Evolutionary conservation across 2,888 invertebrate genomes (phyloP).

Genomic region (Acleris sparsana): DNA sequence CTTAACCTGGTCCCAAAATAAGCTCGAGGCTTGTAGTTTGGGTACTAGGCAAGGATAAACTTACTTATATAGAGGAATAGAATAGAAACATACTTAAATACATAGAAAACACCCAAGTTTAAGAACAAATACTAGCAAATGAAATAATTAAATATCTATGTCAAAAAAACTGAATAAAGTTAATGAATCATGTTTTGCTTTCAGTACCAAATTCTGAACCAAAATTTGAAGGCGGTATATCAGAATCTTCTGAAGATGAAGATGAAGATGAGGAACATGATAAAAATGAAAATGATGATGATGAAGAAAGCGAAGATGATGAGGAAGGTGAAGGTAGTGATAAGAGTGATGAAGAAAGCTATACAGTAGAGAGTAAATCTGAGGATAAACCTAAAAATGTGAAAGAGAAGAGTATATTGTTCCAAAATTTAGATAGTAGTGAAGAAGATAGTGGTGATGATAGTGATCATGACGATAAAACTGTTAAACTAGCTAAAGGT

Average conservation of each 20-base stretch:
- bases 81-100: too few species aligned
- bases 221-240: conserved; percentile 70
- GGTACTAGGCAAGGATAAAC: too few species aligned
- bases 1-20: too few species aligned
- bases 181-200: conserved; percentile 35
- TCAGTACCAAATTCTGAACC: conserved; percentile 71
- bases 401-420: conserved; percentile 30
- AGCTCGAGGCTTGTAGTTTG: too few species aligned
- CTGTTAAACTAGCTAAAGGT: conserved; percentile 5
- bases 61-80: too few species aligned
- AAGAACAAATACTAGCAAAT: too few species aligned
- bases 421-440: conserved; percentile 12
- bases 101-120: too few species aligned
- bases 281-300: conserved; percentile 52
- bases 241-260: conserved; percentile 65
- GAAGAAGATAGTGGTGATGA: conserved; percentile 38
- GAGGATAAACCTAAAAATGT: conserved; percentile 1
- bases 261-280: conserved; percentile 51
- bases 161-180: too few species aligned
- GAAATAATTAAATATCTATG: background rate
- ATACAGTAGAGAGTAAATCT: background rate
- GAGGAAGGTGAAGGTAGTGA: conserved; percentile 35
- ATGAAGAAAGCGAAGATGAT: conserved; percentile 27
- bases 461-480: conserved; percentile 32
- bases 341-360: conserved; percentile 11